phyloP scores from a whole-genome alignment of 2,888 invertebrate species.

The Spilosoma lubricipeda region DNA sequence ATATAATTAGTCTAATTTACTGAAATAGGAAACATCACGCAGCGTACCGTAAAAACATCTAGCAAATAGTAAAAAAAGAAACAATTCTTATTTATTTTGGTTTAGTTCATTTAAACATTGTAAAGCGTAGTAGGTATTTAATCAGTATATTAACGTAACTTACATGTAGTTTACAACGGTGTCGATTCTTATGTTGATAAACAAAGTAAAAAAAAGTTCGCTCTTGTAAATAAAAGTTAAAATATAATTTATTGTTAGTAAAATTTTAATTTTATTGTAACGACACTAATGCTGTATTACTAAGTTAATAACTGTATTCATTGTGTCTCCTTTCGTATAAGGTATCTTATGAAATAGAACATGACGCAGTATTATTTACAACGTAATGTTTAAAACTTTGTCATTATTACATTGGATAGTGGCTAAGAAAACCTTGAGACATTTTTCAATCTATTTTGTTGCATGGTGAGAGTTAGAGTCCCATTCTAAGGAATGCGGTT shows the following conservation, averaged over 20 bases:
- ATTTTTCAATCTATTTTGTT: not conserved
- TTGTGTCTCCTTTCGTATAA: not conserved
- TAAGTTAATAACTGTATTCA: not conserved
- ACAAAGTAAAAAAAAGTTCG: not conserved
- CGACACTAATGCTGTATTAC: not conserved
- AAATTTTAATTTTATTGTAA: not conserved
- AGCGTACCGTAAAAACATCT: not conserved
- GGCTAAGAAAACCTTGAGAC: not conserved
- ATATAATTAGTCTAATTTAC: not conserved
- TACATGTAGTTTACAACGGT: not conserved
- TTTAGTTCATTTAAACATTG: not conserved
- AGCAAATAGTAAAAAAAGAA: not conserved
- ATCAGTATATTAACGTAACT: not conserved
- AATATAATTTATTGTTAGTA: not conserved
- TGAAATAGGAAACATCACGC: conserved; percentile 1
- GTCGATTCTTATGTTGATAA: not conserved
- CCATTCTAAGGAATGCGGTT: not conserved
- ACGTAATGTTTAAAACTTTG: not conserved
- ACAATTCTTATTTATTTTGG: not conserved
- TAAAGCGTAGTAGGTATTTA: not conserved
- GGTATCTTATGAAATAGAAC: not conserved
- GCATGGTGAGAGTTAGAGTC: not conserved
- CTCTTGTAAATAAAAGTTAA: not conserved
- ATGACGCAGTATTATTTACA: conserved; percentile 5
- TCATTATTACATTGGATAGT: not conserved